These are phyloP conservation scores for Rhyacophila evoluta DNA, from an alignment of 2,888 invertebrate genomes.

Conservation along the genomic window DNA sequence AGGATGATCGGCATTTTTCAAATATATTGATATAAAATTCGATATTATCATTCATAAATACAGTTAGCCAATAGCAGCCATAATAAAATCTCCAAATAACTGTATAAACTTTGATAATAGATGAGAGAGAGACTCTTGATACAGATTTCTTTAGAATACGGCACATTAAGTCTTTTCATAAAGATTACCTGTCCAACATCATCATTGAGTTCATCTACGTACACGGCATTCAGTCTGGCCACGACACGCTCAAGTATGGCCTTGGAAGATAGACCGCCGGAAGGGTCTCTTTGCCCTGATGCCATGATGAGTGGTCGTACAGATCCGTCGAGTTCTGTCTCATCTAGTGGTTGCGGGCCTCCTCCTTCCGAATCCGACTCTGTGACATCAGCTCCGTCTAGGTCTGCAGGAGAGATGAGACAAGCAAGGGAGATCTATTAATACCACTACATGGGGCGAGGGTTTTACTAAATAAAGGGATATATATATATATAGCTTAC, in stretches of 20 bases:
- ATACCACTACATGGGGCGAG: no score
- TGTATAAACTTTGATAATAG: no score
- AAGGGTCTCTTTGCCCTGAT: slow-evolving; percentile 48
- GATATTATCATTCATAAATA: no score
- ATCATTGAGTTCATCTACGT: slow-evolving; percentile 67
- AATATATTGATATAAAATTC: no score
- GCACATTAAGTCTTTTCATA: no score
- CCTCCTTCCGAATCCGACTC: slow-evolving; percentile 63
- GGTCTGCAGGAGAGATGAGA: slow-evolving; percentile 56
- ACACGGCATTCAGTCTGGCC: slow-evolving; percentile 60
- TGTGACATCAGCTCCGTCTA: slow-evolving; percentile 49
- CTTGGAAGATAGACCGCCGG: not conserved
- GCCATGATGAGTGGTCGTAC: slow-evolving; percentile 47
- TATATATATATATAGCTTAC: not conserved
- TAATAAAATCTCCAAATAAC: no score
- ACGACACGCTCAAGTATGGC: slow-evolving; percentile 57
- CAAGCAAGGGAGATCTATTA: not conserved
- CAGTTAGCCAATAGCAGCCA: no score
- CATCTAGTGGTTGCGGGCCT: slow-evolving; percentile 1
- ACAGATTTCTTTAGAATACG: no score
- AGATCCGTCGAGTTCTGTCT: slow-evolving; percentile 56
- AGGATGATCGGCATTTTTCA: no score
- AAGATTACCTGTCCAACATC: slow-evolving; percentile 71
- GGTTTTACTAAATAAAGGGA: not conserved
- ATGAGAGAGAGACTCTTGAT: no score